Conservation (phyloP, 1,140 invertebrate genomes). For the Mamestra configurata region DNA sequence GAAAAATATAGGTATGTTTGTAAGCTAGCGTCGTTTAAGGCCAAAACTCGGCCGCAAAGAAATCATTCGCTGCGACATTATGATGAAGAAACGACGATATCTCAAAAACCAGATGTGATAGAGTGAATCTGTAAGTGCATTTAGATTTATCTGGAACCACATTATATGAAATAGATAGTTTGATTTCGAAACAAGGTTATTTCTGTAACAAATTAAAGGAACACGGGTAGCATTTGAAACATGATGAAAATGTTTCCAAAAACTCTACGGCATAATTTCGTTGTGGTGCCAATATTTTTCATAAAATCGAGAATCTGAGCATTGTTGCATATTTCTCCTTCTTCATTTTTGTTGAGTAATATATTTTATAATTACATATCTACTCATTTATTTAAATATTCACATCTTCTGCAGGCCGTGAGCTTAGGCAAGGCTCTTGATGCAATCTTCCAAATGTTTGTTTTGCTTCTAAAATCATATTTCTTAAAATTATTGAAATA, state of each 20-base stretch:
- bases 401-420: too few relatives aligned
- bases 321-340: too few relatives aligned
- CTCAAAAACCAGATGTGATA: conserved; percentile 25
- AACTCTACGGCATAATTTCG: too few relatives aligned
- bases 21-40: background rate
- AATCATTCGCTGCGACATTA: background rate
- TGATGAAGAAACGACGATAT: conserved; percentile 10
- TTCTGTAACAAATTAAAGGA: background rate
- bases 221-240: background rate
- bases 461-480: background rate
- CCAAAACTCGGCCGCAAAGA: background rate
- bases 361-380: too few relatives aligned
- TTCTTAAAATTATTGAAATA: background rate
- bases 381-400: too few relatives aligned
- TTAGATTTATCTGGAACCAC: background rate
- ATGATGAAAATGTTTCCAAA: too few relatives aligned
- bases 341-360: too few relatives aligned
- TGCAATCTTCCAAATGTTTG: background rate
- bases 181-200: background rate
- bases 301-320: too few relatives aligned
- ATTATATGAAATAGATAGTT: background rate
- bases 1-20: too few relatives aligned
- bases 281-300: too few relatives aligned
- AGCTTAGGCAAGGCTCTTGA: background rate
- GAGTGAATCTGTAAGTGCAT: conserved; percentile 1